Base-by-base conservation (phyloP, 2,113 vertebrate genomes). In the Myotis davidii region DNA sequence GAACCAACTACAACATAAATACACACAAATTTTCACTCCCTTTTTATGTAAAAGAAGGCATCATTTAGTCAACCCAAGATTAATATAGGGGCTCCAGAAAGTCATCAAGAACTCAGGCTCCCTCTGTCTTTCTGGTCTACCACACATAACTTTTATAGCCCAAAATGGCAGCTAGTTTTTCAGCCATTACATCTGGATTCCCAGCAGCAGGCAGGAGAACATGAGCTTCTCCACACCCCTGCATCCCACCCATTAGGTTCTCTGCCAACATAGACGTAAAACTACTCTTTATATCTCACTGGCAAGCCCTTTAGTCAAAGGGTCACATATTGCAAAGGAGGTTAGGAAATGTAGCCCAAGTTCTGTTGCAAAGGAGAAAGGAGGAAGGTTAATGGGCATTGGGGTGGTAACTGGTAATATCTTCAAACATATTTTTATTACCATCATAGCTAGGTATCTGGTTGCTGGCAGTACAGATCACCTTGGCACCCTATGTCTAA, bases 381-480 rank as follows among this genome's bases (percentile, higher is more conserved):
- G 16, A n/a, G 0, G 34, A 92, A 90, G 5, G 5, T 65, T 13
- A 94, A 23, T 69, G 42, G 6, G 23, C 20, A 3, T 59, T 70
- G 32, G 32, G 10, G 89, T 54, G 14, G 56, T 64, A 84, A 74
- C 79, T 50, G 82, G 72, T 20, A 85, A 67, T 37, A 70, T 65
- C 18, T 78, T 12, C 42, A 93, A 85, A 77, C 4, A 81, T 37
- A 85, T 92, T 91, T 91, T 79, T 21, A 32, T 89, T 89, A 25
- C 54, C 20, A 20, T 73, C 37, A 9, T 87, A 74, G 69, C n/a
- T 83, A 34, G 27, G 4, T 48, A 86, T 81, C 77, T 88, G 20
- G 45, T 88, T 54, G n/a, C 34, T 78, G 21, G 9, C 52, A 84
- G 21, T 91, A 42, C 21, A 85, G 42, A 85, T 23, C 37, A 56